Percentiles rank a stretch among this genome's conserved stretches.
Conservation (phyloP, 2,113 vertebrate genomes). For the Ginglymostoma cirratum region DNA sequence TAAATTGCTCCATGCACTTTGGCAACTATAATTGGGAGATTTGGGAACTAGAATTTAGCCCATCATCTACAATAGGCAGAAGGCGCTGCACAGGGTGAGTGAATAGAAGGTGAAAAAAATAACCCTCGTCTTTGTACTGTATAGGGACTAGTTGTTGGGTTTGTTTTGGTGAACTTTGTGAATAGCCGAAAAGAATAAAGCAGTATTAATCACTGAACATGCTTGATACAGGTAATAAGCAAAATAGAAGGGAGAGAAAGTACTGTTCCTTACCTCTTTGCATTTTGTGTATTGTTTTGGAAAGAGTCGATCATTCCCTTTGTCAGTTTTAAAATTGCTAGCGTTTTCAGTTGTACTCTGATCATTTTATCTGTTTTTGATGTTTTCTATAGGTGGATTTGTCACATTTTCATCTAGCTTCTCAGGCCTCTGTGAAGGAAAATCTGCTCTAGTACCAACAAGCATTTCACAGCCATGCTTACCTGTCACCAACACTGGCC, state of each 20-base stretch:
- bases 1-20: not conserved
- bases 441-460: constrained; percentile 69
- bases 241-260: not conserved
- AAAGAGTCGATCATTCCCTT: not conserved
- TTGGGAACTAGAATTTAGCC: not conserved
- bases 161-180: not conserved
- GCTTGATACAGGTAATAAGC: not conserved
- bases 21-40: not conserved
- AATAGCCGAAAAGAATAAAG: not conserved
- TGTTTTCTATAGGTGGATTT: constrained; percentile 73
- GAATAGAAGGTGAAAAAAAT: too few relatives aligned
- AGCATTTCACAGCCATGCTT: constrained; percentile 84
- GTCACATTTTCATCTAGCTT: constrained; percentile 78
- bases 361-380: not conserved
- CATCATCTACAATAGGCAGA: not conserved
- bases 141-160: too few relatives aligned
- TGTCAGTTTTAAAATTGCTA: not conserved
- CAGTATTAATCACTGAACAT: not conserved
- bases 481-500: constrained; percentile 73
- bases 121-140: too few relatives aligned
- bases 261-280: not conserved
- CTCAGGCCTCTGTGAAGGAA: constrained; percentile 88
- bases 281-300: not conserved
- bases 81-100: not conserved
- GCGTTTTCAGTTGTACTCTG: not conserved